A percentile compares a stretch with the other conserved stretches of the same genome.
These are phyloP conservation scores for Rhagologus leucostigma DNA, from an alignment of 2,113 vertebrate genomes.

Conservation along the genomic window DNA sequence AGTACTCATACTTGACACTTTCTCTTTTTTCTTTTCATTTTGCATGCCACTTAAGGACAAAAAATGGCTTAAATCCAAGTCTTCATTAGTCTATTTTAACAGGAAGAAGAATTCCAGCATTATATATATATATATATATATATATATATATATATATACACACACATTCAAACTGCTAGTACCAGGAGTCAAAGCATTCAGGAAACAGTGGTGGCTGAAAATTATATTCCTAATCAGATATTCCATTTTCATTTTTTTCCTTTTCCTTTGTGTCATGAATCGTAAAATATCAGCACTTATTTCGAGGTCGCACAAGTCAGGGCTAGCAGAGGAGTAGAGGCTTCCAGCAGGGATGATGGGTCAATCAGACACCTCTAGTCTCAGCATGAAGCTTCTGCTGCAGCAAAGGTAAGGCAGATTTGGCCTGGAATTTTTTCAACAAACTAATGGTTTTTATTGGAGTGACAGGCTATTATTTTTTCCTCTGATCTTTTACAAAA, in stretches of 20 bases:
- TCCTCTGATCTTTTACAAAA: constrained; percentile 23
- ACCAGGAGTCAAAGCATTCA: background rate
- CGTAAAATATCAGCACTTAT: constrained; percentile 68
- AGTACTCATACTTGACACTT: background rate
- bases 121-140: too few relatives aligned
- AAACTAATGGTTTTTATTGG: constrained; percentile 61
- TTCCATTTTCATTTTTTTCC: constrained; percentile 42
- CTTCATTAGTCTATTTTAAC: background rate
- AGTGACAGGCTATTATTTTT: background rate
- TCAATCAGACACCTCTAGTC: constrained; percentile 65
- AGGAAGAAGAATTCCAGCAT: background rate
- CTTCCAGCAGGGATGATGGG: constrained; percentile 68
- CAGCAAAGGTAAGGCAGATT: constrained; percentile 45
- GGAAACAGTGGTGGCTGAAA: constrained; percentile 11
- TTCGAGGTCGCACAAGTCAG: constrained; percentile 59
- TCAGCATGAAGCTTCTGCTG: constrained; percentile 57
- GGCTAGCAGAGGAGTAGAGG: constrained; percentile 36
- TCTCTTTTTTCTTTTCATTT: background rate
- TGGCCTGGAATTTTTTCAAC: constrained; percentile 69
- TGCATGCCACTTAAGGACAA: background rate
- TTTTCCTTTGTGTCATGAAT: constrained; percentile 53
- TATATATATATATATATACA: too few relatives aligned
- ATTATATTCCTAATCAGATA: constrained; percentile 46
- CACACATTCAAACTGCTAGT: background rate
- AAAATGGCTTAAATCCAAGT: background rate